phyloP scores from a whole-genome alignment of 2,113 vertebrate genomes.

The Balaeniceps rex region DNA sequence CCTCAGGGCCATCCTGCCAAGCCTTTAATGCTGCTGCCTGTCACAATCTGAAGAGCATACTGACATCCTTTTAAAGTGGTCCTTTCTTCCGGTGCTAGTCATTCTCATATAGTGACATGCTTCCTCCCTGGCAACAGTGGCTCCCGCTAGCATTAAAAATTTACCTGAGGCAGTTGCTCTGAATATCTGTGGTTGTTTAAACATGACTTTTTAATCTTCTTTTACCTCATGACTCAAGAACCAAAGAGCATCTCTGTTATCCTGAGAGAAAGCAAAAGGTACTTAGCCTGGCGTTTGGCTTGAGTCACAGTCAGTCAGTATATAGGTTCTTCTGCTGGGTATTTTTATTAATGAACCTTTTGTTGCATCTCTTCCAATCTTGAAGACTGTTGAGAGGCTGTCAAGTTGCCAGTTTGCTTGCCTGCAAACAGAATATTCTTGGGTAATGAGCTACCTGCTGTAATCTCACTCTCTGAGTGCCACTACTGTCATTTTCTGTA shows the following conservation, averaged over 20 bases:
- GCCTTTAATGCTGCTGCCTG: constrained; percentile 41
- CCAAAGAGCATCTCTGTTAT: background rate
- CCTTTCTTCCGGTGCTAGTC: background rate
- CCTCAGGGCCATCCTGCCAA: constrained; percentile 36
- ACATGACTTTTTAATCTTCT: background rate
- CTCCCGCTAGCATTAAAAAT: constrained; percentile 22
- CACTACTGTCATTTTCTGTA: background rate
- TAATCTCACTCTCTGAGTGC: background rate
- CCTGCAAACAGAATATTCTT: background rate
- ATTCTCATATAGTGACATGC: background rate
- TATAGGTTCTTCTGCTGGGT: background rate
- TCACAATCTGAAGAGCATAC: background rate
- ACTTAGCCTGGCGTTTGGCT: background rate
- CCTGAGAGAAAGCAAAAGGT: background rate
- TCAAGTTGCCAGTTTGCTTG: background rate
- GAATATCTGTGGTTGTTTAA: background rate
- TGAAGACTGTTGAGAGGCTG: background rate
- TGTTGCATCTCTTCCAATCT: background rate
- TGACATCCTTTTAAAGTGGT: constrained; percentile 35
- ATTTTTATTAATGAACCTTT: background rate
- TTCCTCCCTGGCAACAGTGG: background rate
- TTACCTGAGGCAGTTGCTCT: constrained; percentile 38
- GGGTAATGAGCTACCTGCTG: background rate
- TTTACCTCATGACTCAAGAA: background rate
- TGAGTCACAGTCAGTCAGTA: background rate